These are phyloP conservation scores for Sinonovacula constricta DNA, from an alignment of 1,140 invertebrate species.

Conservation along the genomic window DNA sequence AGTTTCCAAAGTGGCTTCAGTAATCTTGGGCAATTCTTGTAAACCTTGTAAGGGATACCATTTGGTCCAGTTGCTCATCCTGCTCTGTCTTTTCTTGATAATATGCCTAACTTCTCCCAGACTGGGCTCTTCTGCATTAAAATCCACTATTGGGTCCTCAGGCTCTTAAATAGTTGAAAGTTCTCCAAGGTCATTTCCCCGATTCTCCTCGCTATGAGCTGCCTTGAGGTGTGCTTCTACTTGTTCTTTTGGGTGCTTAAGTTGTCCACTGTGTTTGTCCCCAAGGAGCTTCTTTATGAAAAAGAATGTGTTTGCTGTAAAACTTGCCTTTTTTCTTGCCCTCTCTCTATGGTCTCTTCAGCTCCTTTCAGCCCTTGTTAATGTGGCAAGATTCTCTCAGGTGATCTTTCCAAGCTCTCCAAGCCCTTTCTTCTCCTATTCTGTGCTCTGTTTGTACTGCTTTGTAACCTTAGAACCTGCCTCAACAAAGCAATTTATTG, in stretches of 20 bases:
- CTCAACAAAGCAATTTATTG: too few species aligned
- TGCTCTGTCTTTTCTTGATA: conserved; percentile 11
- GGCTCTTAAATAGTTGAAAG: background rate
- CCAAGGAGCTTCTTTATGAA: background rate
- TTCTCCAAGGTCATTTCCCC: background rate
- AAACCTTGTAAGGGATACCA: conserved; percentile 17
- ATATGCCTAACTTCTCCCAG: conserved; percentile 18
- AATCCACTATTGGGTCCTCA: background rate
- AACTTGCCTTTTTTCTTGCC: background rate
- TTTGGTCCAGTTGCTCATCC: conserved; percentile 11
- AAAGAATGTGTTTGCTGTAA: too few species aligned
- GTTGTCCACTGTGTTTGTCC: conserved; percentile 6
- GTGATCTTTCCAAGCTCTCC: background rate
- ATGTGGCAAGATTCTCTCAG: background rate
- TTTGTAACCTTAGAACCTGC: background rate
- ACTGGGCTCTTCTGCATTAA: background rate
- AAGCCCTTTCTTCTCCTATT: conserved; percentile 5
- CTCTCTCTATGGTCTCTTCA: background rate
- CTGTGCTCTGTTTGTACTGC: too few species aligned
- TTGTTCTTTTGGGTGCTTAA: background rate
- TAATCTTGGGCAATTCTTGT: conserved; percentile 4
- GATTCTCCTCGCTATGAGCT: background rate
- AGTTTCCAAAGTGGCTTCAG: conserved; percentile 1
- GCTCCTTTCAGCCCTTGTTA: conserved; percentile 11
- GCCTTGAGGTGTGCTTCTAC: too few species aligned